phyloP scores from a whole-genome alignment of 2,888 invertebrate genomes.

The Trichogramma evanescens region DNA sequence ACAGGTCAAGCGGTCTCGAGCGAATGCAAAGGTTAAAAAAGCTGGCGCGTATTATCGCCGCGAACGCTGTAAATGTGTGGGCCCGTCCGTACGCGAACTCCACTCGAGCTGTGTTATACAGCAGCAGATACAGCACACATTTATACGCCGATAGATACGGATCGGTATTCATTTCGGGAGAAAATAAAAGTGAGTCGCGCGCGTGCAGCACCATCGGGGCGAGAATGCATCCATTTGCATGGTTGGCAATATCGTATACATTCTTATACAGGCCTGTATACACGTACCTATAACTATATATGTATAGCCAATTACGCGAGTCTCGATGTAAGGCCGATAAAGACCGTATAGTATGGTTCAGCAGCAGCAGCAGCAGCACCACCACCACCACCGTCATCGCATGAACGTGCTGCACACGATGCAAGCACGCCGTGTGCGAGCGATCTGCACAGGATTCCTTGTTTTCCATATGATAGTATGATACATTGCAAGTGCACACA shows the following conservation, averaged over 20 bases:
- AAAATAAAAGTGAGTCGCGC: constrained; percentile 14
- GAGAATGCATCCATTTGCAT: constrained; percentile 42
- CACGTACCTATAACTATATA: no score
- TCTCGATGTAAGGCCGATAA: constrained; percentile 41
- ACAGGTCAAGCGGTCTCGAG: no score
- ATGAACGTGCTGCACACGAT: no score
- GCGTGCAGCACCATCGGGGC: constrained; percentile 25
- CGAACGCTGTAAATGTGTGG: background rate
- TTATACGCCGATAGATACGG: constrained; percentile 6
- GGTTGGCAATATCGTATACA: constrained; percentile 46
- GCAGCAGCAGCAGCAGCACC: no score
- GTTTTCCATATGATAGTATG: constrained; percentile 24
- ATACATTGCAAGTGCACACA: constrained; percentile 39
- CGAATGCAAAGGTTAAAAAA: no score
- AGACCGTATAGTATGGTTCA: background rate
- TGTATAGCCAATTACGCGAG: constrained; percentile 43
- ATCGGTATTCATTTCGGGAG: constrained; percentile 18
- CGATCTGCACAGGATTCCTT: constrained; percentile 10
- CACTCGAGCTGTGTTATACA: no score
- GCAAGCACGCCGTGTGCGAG: background rate
- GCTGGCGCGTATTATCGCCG: no score
- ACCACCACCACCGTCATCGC: no score
- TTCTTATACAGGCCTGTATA: constrained; percentile 36
- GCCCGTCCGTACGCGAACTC: background rate
- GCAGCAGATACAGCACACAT: no score